A percentile compares a stretch with the other conserved stretches of the same genome.
Evolutionary conservation across 1,140 invertebrate species (phyloP).

Genomic region (Drosophila dunni): DNA sequence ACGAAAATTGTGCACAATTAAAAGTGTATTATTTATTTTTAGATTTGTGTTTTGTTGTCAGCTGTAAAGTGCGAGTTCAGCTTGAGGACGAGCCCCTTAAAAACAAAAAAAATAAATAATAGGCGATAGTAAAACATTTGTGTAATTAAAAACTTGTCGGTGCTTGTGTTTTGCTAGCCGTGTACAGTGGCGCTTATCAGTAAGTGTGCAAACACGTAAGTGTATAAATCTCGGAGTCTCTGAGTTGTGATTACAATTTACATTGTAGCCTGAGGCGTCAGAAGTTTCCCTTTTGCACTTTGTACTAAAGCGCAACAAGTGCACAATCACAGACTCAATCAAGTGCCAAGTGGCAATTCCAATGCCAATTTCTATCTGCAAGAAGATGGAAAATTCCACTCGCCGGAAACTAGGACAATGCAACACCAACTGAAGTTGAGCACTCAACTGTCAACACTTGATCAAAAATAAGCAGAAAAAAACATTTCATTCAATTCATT

Average conservation of each 20-base stretch:
- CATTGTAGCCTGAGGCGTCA: background rate
- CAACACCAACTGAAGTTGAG: constrained; percentile 1
- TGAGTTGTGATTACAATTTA: background rate
- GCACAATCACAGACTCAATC: constrained; percentile 12
- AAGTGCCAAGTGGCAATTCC: background rate
- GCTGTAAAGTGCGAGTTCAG: constrained; percentile 7
- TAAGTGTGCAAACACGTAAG: too few species aligned
- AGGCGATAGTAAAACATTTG: background rate
- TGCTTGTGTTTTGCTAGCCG: background rate
- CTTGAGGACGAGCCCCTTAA: constrained; percentile 31
- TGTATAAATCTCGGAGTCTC: too few species aligned
- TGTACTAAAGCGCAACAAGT: constrained; percentile 62
- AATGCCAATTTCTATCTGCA: constrained; percentile 2
- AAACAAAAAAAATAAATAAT: background rate
- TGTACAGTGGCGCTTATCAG: constrained; percentile 9
- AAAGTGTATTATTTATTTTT: constrained; percentile 17
- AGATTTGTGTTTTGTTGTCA: background rate
- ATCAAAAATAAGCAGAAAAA: background rate
- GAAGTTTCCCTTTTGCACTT: constrained; percentile 47
- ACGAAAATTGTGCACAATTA: constrained; percentile 5
- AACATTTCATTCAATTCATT: constrained; percentile 24
- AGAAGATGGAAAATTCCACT: constrained; percentile 44
- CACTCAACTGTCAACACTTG: constrained; percentile 3
- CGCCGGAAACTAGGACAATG: constrained; percentile 58
- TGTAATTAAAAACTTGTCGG: background rate